These are phyloP conservation scores for Microtus richardsoni DNA, from an alignment of 2,113 vertebrate genomes.

Conservation along the genomic window DNA sequence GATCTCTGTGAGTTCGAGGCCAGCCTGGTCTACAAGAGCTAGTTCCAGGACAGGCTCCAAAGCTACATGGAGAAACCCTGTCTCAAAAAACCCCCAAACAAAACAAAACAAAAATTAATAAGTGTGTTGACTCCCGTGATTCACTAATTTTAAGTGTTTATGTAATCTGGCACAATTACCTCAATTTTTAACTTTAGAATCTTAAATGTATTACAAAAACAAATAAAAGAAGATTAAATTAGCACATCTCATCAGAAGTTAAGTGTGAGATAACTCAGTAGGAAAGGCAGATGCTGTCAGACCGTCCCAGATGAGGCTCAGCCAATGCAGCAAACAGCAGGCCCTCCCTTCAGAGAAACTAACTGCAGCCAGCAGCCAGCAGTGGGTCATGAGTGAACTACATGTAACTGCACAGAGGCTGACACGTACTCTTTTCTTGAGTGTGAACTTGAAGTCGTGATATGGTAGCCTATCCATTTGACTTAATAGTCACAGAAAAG, in stretches of 20 bases:
- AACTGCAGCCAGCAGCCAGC: background rate
- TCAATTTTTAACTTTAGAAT: background rate
- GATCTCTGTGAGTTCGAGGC: too few species aligned
- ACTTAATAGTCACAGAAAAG: constrained; percentile 22
- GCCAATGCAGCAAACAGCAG: background rate
- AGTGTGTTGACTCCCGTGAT: background rate
- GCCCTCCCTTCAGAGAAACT: constrained; percentile 5
- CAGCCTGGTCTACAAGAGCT: too few species aligned
- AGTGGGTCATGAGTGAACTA: background rate
- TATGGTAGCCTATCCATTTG: background rate
- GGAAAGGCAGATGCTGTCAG: constrained; percentile 18
- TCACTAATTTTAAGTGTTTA: constrained; percentile 35
- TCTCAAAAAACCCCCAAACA: too few species aligned
- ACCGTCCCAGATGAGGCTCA: background rate
- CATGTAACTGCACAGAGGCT: constrained; percentile 33
- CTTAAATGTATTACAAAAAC: constrained; percentile 48
- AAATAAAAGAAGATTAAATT: constrained; percentile 62
- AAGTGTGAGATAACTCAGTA: constrained; percentile 11
- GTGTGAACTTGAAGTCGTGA: background rate
- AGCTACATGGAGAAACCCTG: too few species aligned
- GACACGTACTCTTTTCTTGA: constrained; percentile 25
- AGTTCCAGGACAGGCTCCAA: too few species aligned
- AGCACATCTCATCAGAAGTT: constrained; percentile 29
- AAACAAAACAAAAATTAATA: background rate
- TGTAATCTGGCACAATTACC: constrained; percentile 28